phyloP scores from a whole-genome alignment of 1,140 invertebrate genomes.

The Drosophila elegans region DNA sequence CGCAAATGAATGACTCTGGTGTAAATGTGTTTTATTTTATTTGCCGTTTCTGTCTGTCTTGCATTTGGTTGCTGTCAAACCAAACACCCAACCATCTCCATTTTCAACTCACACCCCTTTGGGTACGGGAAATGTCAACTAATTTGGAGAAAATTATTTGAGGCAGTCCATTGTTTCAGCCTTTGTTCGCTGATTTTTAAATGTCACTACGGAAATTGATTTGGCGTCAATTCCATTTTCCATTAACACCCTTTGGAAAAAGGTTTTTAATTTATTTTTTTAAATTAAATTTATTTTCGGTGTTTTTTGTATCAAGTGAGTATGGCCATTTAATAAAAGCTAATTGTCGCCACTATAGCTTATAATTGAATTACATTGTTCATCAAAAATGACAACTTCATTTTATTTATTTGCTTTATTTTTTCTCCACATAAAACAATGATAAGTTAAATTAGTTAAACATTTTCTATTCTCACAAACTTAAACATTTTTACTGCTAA shows the following conservation, averaged over 20 bases:
- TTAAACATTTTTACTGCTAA: slow-evolving; percentile 1
- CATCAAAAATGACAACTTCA: not conserved
- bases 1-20: slow-evolving; percentile 54
- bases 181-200: slow-evolving; percentile 32
- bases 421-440: not conserved
- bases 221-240: slow-evolving; percentile 32
- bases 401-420: not conserved
- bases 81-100: slow-evolving; percentile 47
- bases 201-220: slow-evolving; percentile 61
- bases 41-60: slow-evolving; percentile 10
- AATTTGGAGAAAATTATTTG: slow-evolving; percentile 69
- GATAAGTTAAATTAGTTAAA: not conserved
- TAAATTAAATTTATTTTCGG: not conserved
- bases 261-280: slow-evolving; percentile 16
- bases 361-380: slow-evolving; percentile 42
- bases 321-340: slow-evolving; percentile 47
- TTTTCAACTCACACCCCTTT: slow-evolving; percentile 13
- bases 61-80: slow-evolving; percentile 40
- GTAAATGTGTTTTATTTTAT: slow-evolving; percentile 39
- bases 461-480: not conserved
- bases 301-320: slow-evolving; percentile 3
- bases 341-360: slow-evolving; percentile 21
- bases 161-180: slow-evolving; percentile 27
- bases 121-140: slow-evolving; percentile 65
- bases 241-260: slow-evolving; percentile 10